Conservation (phyloP, 2,113 vertebrate genomes). For the Neolamprologus ventralis region DNA sequence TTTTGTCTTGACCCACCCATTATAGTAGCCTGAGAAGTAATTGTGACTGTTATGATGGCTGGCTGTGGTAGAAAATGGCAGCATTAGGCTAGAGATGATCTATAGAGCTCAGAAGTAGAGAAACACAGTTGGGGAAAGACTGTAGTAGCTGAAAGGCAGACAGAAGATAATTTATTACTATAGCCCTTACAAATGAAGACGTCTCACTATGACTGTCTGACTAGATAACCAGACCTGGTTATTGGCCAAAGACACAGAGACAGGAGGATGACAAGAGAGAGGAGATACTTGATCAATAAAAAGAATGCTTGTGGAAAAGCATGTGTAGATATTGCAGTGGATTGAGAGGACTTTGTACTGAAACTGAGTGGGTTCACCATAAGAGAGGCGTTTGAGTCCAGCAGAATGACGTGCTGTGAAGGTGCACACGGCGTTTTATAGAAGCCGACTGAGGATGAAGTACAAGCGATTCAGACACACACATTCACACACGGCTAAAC, state of each 20-base stretch:
- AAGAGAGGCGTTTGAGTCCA: not conserved
- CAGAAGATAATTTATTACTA: not conserved
- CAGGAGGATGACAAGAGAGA: not conserved
- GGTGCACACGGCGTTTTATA: not conserved
- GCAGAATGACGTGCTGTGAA: not conserved
- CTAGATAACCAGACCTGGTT: constrained; percentile 11
- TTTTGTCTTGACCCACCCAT: not conserved
- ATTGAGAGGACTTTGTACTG: not conserved
- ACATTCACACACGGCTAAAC: constrained; percentile 16
- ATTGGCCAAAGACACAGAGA: constrained; percentile 23
- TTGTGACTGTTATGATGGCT: not conserved
- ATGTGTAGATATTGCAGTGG: not conserved
- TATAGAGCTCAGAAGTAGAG: not conserved
- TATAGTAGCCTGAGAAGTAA: not conserved
- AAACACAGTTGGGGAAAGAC: not conserved
- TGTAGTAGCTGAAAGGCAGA: not conserved
- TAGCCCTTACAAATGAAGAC: not conserved
- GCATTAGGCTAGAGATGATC: not conserved
- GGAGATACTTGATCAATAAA: not conserved
- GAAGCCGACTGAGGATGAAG: not conserved
- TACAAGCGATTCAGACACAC: constrained; percentile 1
- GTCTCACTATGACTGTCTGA: not conserved
- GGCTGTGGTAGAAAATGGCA: not conserved
- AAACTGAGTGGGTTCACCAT: not conserved
- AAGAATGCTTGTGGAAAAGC: not conserved